Percentiles rank a stretch among this genome's conserved stretches.
Conservation (phyloP, 2,113 vertebrate species). For the Erythrolamprus reginae region DNA sequence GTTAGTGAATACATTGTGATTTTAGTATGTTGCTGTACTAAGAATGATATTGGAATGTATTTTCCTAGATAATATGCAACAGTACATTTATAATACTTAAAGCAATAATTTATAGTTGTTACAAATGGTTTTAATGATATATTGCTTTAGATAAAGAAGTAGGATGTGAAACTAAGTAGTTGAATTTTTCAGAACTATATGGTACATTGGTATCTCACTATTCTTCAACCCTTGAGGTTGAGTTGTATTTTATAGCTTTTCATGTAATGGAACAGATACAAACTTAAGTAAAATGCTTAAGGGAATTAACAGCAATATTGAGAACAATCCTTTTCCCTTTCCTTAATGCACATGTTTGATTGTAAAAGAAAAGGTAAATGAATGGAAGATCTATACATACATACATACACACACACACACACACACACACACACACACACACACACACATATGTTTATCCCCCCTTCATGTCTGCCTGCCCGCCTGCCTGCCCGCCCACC, state of each 20-base stretch:
- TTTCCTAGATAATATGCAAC: constrained; percentile 10
- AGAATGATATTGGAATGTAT: neutral
- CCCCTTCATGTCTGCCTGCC: too few species aligned
- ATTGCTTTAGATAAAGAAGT: neutral
- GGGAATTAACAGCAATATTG: neutral
- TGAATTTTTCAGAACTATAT: neutral
- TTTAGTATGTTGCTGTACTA: neutral
- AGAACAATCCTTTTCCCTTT: neutral
- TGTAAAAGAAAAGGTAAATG: neutral
- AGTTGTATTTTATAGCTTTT: neutral
- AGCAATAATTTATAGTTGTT: neutral
- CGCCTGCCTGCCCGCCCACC: too few species aligned
- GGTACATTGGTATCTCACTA: neutral
- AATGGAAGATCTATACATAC: neutral
- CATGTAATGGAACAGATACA: neutral
- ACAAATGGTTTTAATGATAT: neutral
- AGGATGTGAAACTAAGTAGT: neutral
- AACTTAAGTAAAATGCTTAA: neutral
- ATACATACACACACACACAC: too few species aligned
- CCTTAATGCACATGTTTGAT: neutral
- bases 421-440: too few species aligned
- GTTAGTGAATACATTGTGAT: neutral
- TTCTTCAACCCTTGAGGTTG: neutral
- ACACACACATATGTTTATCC: too few species aligned
- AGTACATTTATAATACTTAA: neutral